A percentile compares a stretch with the other conserved stretches of the same genome.
Conservation (phyloP, 2,888 invertebrate genomes). For the Priocnemis perturbator region DNA sequence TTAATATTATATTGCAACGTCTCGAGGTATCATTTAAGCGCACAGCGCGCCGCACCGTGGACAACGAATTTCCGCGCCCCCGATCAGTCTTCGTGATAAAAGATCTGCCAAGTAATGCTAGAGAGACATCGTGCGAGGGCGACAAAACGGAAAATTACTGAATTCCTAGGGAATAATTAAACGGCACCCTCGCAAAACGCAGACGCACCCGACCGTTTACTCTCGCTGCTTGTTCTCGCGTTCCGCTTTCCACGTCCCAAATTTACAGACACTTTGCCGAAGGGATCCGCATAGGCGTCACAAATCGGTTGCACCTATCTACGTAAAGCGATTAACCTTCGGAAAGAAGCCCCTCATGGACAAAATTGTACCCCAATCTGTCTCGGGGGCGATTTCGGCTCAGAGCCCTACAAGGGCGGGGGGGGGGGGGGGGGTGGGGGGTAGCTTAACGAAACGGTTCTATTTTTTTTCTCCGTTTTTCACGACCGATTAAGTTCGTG, state of each 20-base stretch:
- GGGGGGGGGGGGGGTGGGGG: slow-evolving; percentile 35
- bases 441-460: slow-evolving; percentile 73
- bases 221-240: slow-evolving; percentile 16
- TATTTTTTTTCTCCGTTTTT: no score
- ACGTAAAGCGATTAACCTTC: slow-evolving; percentile 53
- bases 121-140: slow-evolving; percentile 31
- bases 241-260: neutral
- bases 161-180: slow-evolving; percentile 66
- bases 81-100: slow-evolving; percentile 32
- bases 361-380: slow-evolving; percentile 5
- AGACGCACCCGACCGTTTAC: slow-evolving; percentile 37
- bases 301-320: slow-evolving; percentile 61
- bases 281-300: slow-evolving; percentile 56
- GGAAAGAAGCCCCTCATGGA: no score
- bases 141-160: slow-evolving; percentile 68
- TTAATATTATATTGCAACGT: no score
- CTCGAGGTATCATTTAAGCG: no score
- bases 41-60: neutral
- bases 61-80: slow-evolving; percentile 1
- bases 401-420: neutral
- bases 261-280: neutral
- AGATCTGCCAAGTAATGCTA: slow-evolving; percentile 6
- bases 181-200: slow-evolving; percentile 40
- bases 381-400: neutral
- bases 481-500: slow-evolving; percentile 72